Percentiles rank a stretch among this genome's conserved stretches.
phyloP scores from a whole-genome alignment of 1,140 invertebrate genomes.

The Araneus ventricosus region DNA sequence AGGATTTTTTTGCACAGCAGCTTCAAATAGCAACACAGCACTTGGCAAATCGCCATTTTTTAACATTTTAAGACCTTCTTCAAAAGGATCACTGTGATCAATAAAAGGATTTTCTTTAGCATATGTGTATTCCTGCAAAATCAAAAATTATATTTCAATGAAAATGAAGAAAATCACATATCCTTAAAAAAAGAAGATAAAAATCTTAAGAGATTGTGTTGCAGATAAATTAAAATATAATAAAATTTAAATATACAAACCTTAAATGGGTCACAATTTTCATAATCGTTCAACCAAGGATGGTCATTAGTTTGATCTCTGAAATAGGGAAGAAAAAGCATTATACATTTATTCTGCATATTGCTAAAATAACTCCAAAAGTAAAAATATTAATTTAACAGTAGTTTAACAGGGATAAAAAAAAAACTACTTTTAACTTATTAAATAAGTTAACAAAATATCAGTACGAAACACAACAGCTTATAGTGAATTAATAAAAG shows the following conservation, averaged over 20 bases:
- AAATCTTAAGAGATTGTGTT: not conserved
- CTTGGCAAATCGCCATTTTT: conserved; percentile 94
- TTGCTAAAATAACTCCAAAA: too few relatives aligned
- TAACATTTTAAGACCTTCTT: conserved; percentile 91
- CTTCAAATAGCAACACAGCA: conserved; percentile 98
- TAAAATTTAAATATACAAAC: conserved; percentile 78
- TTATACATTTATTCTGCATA: too few relatives aligned
- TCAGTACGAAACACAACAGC: too few relatives aligned
- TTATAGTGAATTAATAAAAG: too few relatives aligned
- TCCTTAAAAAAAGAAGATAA: not conserved
- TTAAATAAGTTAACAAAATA: too few relatives aligned
- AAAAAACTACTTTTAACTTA: too few relatives aligned
- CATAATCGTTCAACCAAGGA: conserved; percentile 86
- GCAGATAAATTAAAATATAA: not conserved
- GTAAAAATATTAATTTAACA: too few relatives aligned
- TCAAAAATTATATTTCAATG: not conserved
- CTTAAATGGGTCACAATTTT: conserved; percentile 85
- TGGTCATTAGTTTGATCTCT: conserved; percentile 81
- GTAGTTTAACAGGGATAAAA: too few relatives aligned
- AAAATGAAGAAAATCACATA: not conserved
- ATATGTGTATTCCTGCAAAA: conserved; percentile 88
- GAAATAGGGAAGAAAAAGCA: conserved; percentile 51
- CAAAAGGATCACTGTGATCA: conserved; percentile 85
- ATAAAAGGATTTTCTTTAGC: conserved; percentile 90
- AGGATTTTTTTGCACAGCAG: conserved; percentile 92